Evolutionary conservation across 2,888 invertebrate species (phyloP), one percentile per base, ranked within the genome.

Genomic region (Drosophila neotestacea): DNA sequence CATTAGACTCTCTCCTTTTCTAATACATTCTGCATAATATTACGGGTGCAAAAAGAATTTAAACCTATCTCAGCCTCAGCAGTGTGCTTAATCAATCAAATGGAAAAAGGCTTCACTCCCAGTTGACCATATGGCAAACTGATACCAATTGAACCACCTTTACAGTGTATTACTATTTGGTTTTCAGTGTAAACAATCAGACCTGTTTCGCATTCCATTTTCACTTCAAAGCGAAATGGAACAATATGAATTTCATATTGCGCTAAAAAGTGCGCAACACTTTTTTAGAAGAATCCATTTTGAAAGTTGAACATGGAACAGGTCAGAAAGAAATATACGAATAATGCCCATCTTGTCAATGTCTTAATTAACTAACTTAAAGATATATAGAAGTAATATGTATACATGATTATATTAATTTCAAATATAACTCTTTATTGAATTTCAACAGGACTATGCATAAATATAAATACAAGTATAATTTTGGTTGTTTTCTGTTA

Each of bases 21-120:
- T 48, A 38, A 51, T 36, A 58, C 34, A 56, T 39, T 66, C 30
- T 60, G 28, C 39, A 62, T 55, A 64, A 73, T 61, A 64, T 60
- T 73, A 85, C 85, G 85, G 85, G 87, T 87, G 73, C 72, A 80
- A 81, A 58, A 63, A 71, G 85, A 86, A 86, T 87, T 85, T 85
- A 83, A 65, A 63, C 28, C 66, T 65, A 70, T 28, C 44, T 61
- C 47, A 65, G 73, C 64, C 75, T 79, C 62, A 70, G 42, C 42
- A 48, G 44, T 63, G 41, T 16, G 51, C 50, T 46, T 61, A 73
- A 75, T 64, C 60, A 67, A 73, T 65, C 65, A 59, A 68, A 46
- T 38, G 36, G 11, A 52, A 70, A 79, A 64, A 41, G 71, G 70
- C 69, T 66, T 79, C 48, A 52, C 27, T 54, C 47, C 56, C 51